Percentiles rank a stretch among this genome's conserved stretches.
Evolutionary conservation across 2,113 vertebrate genomes (phyloP).

Genomic region (Barbus barbus): DNA sequence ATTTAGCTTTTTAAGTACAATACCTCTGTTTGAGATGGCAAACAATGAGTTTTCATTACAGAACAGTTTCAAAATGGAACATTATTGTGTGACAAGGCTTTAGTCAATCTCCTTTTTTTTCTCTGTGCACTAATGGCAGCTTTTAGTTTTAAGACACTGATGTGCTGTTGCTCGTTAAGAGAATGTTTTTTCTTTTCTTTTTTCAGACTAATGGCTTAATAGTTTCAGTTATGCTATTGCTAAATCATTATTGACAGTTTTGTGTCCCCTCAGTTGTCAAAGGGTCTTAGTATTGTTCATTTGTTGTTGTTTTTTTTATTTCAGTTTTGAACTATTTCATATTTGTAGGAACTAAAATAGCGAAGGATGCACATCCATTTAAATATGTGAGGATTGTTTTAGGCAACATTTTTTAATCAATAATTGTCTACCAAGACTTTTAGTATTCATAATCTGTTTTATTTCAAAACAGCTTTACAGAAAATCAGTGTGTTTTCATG

Average conservation of each 20-base stretch:
- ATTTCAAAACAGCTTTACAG: neutral
- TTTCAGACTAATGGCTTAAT: constrained; percentile 18
- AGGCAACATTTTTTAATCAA: no score
- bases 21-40: neutral
- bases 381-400: no score
- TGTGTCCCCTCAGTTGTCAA: neutral
- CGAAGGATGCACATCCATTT: no score
- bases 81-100: neutral
- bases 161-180: neutral
- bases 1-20: neutral
- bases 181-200: constrained; percentile 21
- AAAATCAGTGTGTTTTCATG: neutral
- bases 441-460: neutral
- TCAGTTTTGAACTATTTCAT: neutral
- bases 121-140: constrained; percentile 29
- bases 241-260: constrained; percentile 9
- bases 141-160: constrained; percentile 38
- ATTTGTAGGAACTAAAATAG: neutral
- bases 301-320: neutral
- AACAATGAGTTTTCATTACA: neutral
- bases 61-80: constrained; percentile 4
- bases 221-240: constrained; percentile 29
- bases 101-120: neutral
- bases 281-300: neutral
- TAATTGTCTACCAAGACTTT: no score